Conservation (phyloP, 2,888 invertebrate species). For the Kuschelorhynchus macadamiae region DNA sequence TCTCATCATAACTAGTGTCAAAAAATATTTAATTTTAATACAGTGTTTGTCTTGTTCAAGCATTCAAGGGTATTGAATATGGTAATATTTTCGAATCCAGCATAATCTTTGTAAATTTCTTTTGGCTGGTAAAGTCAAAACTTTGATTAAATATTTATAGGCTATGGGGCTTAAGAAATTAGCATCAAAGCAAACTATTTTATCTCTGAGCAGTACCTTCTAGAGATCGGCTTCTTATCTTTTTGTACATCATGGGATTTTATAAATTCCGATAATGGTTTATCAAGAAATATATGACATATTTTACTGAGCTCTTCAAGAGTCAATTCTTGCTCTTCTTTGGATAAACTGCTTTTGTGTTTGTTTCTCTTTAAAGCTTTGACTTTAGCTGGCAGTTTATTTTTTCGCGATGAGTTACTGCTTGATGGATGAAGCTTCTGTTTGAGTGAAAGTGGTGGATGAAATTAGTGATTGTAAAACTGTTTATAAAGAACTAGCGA, state of each 20-base stretch:
- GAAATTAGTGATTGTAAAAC: too few relatives aligned
- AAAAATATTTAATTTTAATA: background rate
- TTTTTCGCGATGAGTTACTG: too few relatives aligned
- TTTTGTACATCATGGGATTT: too few relatives aligned
- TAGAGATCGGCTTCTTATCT: too few relatives aligned
- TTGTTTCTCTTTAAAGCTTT: too few relatives aligned
- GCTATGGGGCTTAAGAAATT: background rate
- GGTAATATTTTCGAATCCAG: background rate
- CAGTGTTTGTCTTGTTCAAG: slow-evolving; percentile 10
- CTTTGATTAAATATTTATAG: slow-evolving; percentile 5
- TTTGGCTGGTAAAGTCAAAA: background rate
- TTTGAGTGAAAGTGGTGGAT: too few relatives aligned
- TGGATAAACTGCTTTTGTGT: too few relatives aligned
- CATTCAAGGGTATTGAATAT: slow-evolving; percentile 5
- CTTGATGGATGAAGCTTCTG: too few relatives aligned
- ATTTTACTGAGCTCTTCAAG: background rate
- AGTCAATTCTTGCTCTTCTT: too few relatives aligned
- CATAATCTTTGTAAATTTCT: slow-evolving; percentile 1
- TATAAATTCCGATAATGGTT: background rate
- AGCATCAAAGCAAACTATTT: slow-evolving; percentile 5
- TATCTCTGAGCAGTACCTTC: too few relatives aligned
- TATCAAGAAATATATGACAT: slow-evolving; percentile 6
- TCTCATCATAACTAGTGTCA: background rate
- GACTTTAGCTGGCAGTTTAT: too few relatives aligned
- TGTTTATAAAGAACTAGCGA: too few relatives aligned